Base-by-base conservation (phyloP, 2,888 invertebrate genomes). In the Volucella inanis region DNA sequence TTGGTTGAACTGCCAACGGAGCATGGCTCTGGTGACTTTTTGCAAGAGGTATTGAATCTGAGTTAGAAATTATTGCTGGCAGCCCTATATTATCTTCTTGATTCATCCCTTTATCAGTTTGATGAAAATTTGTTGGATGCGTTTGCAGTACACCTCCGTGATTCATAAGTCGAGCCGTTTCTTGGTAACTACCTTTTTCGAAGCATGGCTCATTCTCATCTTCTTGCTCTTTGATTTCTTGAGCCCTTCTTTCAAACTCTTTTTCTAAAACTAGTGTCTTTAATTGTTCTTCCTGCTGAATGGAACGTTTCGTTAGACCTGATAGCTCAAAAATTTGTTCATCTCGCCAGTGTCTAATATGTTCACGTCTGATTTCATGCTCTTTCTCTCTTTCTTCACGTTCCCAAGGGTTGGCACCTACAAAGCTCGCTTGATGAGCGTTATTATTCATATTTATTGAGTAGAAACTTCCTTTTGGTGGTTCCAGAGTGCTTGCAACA, bases 171-270 rank as follows among this genome's bases (percentile, higher is more conserved):
- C 93, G 91, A 15, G 94, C 89, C 6, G 94, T 90, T 62, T 94
- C 94, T 82, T 94, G 94, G 10, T 93, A 92, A 75, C 89, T 91
- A 11, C 92, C 91, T 87, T 92, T 92, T 72, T 90, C 90, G 71
- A 90, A 92, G 10, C 89, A 87, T 10, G 89, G 88, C 47, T 92
- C 92, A 84, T 95, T 95, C 65, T 96, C 96, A 71, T 95, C 95
- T 88, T 94, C 96, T 86, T 94, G 94, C 87, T 93, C 94, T 76
- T 94, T 94, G 43, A 94, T 94, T 92, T 97, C 97, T 90, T 96
- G 95, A 3, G 98, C 98, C 61, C 98, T 93, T 64, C 97, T 94
- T 90, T 98, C 98, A 91, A 99, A 99, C 92, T 99, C 98, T 81
- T 97, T 94, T 90, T 99, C 98, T n/a, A 98, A 93, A 87, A 96